Evolutionary conservation across 2,888 invertebrate genomes (phyloP), one percentile per base, ranked within the genome.

Genomic region (Meteorus colon): DNA sequence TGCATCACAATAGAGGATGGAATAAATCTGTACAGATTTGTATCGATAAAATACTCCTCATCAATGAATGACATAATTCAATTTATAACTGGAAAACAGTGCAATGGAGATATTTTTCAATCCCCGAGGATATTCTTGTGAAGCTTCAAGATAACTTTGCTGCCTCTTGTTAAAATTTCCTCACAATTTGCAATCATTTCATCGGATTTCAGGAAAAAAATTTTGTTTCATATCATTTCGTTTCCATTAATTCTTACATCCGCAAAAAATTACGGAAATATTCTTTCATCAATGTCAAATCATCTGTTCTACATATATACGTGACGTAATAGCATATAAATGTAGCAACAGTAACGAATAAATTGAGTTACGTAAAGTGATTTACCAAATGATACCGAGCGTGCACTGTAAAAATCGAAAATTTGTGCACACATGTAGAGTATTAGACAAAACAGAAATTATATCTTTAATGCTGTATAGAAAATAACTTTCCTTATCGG

Each of bases 281-380:
- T 62, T 24, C 45, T 62, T 45, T 41, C 45, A 71, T 62, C 41
- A 27, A 29, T 62, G 45, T 60, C 29, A 5, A 71, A 71, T 71
- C 37, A 10, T 41, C 59, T 41, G 4, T 45, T 19, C 27, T 12
- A 48, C 48, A 48, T 48, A 48, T n/a, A 48, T 48, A 60, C 14
- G 41, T 62, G 62, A 72, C 41, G 31, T 29, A 72, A 48, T 72
- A n/a, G 19, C 34, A 29, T 62, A 62, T n/a, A 16, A 12, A 29
- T 29, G 27, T 31, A 62, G n/a, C 12, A 31, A 62, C 27, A 41
- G n/a, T 31, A 31, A 19, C n/a, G 65, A 63, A 72, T 72, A 63
- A 72, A 72, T 72, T 24, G 51, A 51, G 63, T 65, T 72, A 65
- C 19, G 27, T 65, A 34, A 63, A 72, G 37, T 51, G 34, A 65